Percentiles rank a stretch among this genome's conserved stretches.
These are phyloP conservation scores for Bilobella aurantiaca DNA, from an alignment of 1,140 invertebrate species.

Conservation along the genomic window DNA sequence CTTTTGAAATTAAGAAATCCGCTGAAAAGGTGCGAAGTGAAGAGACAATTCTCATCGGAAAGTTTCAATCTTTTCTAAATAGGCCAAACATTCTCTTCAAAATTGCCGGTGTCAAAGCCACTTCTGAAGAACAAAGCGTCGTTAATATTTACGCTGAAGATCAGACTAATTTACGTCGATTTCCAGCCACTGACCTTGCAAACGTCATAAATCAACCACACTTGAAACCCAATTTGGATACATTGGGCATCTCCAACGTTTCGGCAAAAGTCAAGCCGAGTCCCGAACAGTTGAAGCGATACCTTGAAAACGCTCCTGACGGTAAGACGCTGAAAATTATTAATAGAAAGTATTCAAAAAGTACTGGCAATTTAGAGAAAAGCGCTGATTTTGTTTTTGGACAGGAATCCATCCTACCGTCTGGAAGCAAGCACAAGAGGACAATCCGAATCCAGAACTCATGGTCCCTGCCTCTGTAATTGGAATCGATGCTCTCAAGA, in stretches of 20 bases:
- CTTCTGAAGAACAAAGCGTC: conserved; percentile 11
- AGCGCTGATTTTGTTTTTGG: conserved; percentile 7
- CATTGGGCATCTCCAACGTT: conserved; percentile 53
- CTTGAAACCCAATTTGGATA: conserved; percentile 55
- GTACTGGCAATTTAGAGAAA: no score
- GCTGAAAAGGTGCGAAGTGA: conserved; percentile 22
- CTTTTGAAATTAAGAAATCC: conserved; percentile 21
- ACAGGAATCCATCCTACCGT: conserved; percentile 62
- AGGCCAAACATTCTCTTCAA: conserved; percentile 30
- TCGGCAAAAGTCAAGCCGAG: conserved; percentile 44
- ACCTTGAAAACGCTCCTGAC: conserved; percentile 74
- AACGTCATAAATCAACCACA: conserved; percentile 54
- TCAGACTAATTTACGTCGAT: conserved; percentile 49
- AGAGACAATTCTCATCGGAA: conserved; percentile 21
- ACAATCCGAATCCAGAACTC: conserved; percentile 50
- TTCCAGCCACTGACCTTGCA: conserved; percentile 61
- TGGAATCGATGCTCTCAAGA: conserved; percentile 74
- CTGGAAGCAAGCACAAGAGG: conserved; percentile 54
- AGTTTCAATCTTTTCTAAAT: conserved; percentile 23
- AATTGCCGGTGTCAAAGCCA: conserved; percentile 27
- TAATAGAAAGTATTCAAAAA: no score
- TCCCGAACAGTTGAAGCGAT: conserved; percentile 70
- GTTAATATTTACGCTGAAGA: conserved; percentile 29
- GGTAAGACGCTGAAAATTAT: no score
- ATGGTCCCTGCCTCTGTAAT: conserved; percentile 79